Percentiles rank a stretch among this genome's conserved stretches.
Conservation (phyloP, 2,888 invertebrate genomes). For the Teleiodes luculella region DNA sequence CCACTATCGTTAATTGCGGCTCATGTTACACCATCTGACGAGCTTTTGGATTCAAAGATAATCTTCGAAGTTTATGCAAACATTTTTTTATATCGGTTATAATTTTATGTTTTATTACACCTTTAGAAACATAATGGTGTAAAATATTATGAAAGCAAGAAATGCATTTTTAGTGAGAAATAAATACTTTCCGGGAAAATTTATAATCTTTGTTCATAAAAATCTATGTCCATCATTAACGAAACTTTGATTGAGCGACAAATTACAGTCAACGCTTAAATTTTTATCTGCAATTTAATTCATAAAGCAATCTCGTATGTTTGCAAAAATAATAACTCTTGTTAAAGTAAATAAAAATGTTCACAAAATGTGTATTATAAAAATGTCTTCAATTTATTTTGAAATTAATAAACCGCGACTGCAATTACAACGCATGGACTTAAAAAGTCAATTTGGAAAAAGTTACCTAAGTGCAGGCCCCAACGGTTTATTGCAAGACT, state of each 20-base stretch:
- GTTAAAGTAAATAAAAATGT: slow-evolving; percentile 4
- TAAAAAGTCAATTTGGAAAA: slow-evolving; percentile 6
- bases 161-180: too few relatives aligned
- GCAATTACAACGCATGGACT: background rate
- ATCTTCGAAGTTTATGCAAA: background rate
- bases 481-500: slow-evolving; percentile 34
- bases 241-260: slow-evolving; percentile 2
- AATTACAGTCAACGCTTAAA: background rate
- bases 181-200: too few relatives aligned
- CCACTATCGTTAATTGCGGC: slow-evolving; percentile 44
- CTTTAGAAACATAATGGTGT: too few relatives aligned
- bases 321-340: background rate
- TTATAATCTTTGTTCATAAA: too few relatives aligned
- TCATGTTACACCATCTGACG: slow-evolving; percentile 26
- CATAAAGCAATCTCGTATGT: background rate
- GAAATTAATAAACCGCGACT: slow-evolving; percentile 4
- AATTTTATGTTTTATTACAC: too few relatives aligned
- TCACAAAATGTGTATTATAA: background rate
- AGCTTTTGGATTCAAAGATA: background rate
- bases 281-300: background rate
- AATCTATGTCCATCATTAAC: background rate
- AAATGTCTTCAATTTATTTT: slow-evolving; percentile 5
- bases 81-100: too few relatives aligned
- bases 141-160: too few relatives aligned
- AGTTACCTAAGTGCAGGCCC: slow-evolving; percentile 12